Evolutionary conservation across 2,888 invertebrate genomes (phyloP), one percentile per base, ranked within the genome.

Genomic region (Parnassius apollo): DNA sequence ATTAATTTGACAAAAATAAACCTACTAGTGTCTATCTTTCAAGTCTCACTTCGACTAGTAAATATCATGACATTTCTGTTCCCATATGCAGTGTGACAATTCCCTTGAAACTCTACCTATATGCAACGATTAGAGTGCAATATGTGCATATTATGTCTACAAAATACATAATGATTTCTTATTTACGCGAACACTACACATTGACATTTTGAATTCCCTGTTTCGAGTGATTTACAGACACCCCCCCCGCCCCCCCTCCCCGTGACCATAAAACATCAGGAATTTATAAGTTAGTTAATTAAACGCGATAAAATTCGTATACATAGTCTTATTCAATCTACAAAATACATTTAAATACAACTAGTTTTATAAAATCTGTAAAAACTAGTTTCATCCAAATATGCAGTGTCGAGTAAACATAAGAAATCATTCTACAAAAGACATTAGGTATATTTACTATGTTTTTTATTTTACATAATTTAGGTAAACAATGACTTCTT

Each of bases 71-170:
- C 55, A 42, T 42, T 50, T 50, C 9, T 1, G 18, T 57, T 57
- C 22, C 57, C 42, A 12, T 8, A n/a, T 50, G 42, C 48, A 25
- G 42, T 35, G 48, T 49, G 50, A 9, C 9, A 44, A 50, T 42
- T 50, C 10, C 18, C 18, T 35, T 35, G 35, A 35, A 35, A 7
- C 3, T 35, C 4, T 35, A 7, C 35, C 13, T 46, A 56, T 9
- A 35, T 48, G 35, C 46, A 52, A 49, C 44, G 2, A 54, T 55
- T 60, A 55, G 22, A 55, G 55, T 60, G 42, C 7, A 51, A 25
- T 42, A 54, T 55, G 54, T 55, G 42, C 35, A 49, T 18, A 13
- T 18, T 18, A 1, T 2, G 44, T 42, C 51, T 61, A 52, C 18
- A 25, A 51, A 61, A 45, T 13, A 56, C 18, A 18, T 50, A 18